Base-by-base conservation (phyloP, 2,888 invertebrate species). In the Ormyrus pomaceus region DNA sequence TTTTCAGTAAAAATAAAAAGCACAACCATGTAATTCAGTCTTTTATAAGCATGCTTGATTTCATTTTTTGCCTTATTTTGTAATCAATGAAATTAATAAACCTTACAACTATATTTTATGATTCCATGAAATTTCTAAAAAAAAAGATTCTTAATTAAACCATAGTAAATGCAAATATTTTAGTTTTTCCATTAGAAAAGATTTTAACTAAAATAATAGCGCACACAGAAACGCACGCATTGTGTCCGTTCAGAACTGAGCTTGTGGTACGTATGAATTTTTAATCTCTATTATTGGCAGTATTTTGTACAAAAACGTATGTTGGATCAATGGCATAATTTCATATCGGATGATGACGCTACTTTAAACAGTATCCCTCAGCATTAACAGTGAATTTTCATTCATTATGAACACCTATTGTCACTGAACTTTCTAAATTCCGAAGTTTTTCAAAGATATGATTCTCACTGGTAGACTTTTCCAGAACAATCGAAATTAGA, bases 201-300 rank as follows among this genome's bases (percentile, higher is more conserved):
- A 46, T 45, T 62, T 34, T 46, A 46, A 62, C 62, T 3, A 59
- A 62, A 62, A 62, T 19, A 59, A 13, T 59, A 10, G 62, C 45
- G 11, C 46, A 46, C 9, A 46, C 46, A 6, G 10, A 45, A 59
- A 55, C 19, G 8, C 55, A 68, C 10, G 34, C 11, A 55, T 55
- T 50, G 1, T 51, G 50, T 55, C 11, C 45, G 55, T 53, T 68
- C 55, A 68, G 11, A 53, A 53, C 8, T 55, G 55, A 7, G 4
- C 6, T 11, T 71, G 61, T 48, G 34, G 11, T 66, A 53, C 11
- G 19, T 19, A 66, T 6, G 51, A 34, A 34, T 71, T 48, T 51
- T 61, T 51, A 71, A 61, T 71, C 7, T 71, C 7, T 55, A 73
- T 70, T 82, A 83, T 76, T 82, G 84, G 84, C 84, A 84, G 84